Percentiles rank a stretch among this genome's conserved stretches.
phyloP scores from a whole-genome alignment of 2,888 invertebrate species.

The Dorcus hopei region DNA sequence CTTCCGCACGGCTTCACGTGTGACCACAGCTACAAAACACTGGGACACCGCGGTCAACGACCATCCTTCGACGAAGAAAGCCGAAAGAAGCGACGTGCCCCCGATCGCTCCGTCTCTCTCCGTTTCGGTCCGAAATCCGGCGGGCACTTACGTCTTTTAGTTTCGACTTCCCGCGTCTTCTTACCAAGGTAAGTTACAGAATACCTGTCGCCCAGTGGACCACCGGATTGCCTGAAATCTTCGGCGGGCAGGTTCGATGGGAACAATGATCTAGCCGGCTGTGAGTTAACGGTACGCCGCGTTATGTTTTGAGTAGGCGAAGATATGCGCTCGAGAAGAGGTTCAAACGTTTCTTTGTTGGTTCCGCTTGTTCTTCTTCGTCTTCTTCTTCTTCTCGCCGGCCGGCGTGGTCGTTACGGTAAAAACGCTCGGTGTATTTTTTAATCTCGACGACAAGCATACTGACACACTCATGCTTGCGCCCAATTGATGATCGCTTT shows the following conservation, averaged over 20 bases:
- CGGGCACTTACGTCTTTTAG: constrained; percentile 2
- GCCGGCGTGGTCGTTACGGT: neutral
- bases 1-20: constrained; percentile 18
- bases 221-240: constrained; percentile 2
- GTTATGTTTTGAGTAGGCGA: constrained; percentile 31
- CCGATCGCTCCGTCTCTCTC: constrained; percentile 1
- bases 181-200: constrained; percentile 33
- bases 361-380: neutral
- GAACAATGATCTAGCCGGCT: constrained; percentile 10
- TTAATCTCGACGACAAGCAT: too few relatives aligned
- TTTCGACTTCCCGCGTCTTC: constrained; percentile 24
- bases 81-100: constrained; percentile 9
- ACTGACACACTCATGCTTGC: too few relatives aligned
- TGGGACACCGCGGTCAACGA: constrained; percentile 43
- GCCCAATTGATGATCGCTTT: too few relatives aligned
- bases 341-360: constrained; percentile 1
- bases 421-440: neutral
- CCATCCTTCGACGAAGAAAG: constrained; percentile 37
- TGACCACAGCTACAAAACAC: constrained; percentile 29
- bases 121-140: neutral
- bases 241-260: neutral
- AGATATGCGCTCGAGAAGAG: neutral
- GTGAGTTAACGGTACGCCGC: constrained; percentile 31
- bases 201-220: constrained; percentile 22
- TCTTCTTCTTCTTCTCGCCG: too few relatives aligned